phyloP scores from a whole-genome alignment of 2,888 invertebrate species.

The Mechanitis mazaeus region DNA sequence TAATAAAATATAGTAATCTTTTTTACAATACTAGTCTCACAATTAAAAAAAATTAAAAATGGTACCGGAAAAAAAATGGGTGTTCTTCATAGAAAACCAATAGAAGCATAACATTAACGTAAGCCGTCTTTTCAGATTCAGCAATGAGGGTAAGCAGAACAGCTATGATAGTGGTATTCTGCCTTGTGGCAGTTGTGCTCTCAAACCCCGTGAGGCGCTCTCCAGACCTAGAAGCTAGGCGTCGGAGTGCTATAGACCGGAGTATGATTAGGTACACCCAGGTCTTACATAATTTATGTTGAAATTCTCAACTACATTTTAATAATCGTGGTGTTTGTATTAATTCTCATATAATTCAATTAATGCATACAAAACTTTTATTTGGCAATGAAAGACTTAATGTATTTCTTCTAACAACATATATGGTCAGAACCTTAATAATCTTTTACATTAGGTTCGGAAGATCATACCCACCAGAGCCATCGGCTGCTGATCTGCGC shows the following conservation, averaged over 20 bases:
- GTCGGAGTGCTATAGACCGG: slow-evolving; percentile 67
- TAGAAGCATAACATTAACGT: not conserved
- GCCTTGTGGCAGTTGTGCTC: slow-evolving; percentile 44
- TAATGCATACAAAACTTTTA: not conserved
- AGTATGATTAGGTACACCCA: slow-evolving; percentile 59
- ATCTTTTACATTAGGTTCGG: slow-evolving; percentile 50
- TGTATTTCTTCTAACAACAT: not conserved
- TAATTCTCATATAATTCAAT: no score
- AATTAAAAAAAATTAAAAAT: no score
- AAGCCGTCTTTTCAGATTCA: slow-evolving; percentile 14
- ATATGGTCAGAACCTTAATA: not conserved
- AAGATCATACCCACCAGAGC: slow-evolving; percentile 61
- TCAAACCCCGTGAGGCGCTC: slow-evolving; percentile 61
- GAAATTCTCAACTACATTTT: not conserved
- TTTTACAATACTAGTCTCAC: no score
- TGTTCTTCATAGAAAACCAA: not conserved
- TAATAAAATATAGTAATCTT: no score
- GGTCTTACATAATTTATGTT: not conserved
- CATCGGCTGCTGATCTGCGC: slow-evolving; percentile 60
- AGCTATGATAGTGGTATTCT: slow-evolving; percentile 47
- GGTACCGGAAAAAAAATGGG: not conserved
- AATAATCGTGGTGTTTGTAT: no score
- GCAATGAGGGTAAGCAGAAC: slow-evolving; percentile 38
- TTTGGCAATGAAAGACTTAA: not conserved
- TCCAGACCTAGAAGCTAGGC: slow-evolving; percentile 62